Percentiles rank a stretch among this genome's conserved stretches.
phyloP scores from a whole-genome alignment of 2,113 vertebrate species.

The Planiliza haematocheilus region DNA sequence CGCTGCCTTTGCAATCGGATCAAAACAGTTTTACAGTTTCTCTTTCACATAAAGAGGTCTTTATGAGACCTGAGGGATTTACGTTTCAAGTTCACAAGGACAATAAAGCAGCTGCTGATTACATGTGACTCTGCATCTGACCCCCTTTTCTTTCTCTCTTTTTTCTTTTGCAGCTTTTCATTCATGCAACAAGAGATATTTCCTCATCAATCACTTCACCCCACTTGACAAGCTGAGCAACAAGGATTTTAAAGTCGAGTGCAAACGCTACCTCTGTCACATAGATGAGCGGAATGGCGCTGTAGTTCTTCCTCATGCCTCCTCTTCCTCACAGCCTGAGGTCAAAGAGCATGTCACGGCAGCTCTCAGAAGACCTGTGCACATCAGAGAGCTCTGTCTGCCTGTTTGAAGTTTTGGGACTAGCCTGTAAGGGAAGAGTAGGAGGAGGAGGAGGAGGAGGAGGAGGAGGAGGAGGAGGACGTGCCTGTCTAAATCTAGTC shows the following conservation, averaged over 20 bases:
- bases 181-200: background rate
- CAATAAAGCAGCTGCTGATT: background rate
- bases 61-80: background rate
- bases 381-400: conserved; percentile 46
- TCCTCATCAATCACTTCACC: background rate
- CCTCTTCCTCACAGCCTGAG: conserved; percentile 61
- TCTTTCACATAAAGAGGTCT: background rate
- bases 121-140: conserved; percentile 29
- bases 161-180: background rate
- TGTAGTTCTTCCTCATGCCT: conserved; percentile 79
- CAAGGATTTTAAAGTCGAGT: conserved; percentile 36
- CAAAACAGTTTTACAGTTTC: background rate
- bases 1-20: too few relatives aligned
- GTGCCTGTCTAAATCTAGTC: background rate
- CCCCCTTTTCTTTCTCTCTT: background rate
- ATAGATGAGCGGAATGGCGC: conserved; percentile 74
- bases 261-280: conserved; percentile 77
- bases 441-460: background rate
- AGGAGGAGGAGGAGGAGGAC: background rate
- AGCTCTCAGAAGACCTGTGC: conserved; percentile 23
- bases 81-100: background rate
- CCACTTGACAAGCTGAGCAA: background rate
- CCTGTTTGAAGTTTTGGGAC: conserved; percentile 49
- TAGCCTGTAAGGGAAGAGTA: conserved; percentile 38
- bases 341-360: conserved; percentile 65